Conservation (phyloP, 1,140 invertebrate species). For the Temnothorax longispinosus region DNA sequence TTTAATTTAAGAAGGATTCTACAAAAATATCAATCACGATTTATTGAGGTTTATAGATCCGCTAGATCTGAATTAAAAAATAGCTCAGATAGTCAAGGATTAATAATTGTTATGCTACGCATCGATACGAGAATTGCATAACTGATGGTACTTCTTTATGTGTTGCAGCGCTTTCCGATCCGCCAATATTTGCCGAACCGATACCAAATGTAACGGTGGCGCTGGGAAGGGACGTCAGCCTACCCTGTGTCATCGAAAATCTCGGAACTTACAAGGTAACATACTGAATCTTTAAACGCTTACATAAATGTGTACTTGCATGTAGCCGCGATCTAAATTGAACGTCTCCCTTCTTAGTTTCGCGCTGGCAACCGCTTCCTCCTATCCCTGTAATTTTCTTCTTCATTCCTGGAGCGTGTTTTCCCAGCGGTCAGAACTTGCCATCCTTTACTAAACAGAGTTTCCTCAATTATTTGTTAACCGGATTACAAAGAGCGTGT, state of each 20-base stretch:
- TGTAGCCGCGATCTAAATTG: not conserved
- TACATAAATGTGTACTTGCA: not conserved
- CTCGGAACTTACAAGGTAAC: conserved; percentile 94
- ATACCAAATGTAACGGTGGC: conserved; percentile 96
- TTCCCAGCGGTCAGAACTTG: conserved; percentile 20
- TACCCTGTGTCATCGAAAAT: conserved; percentile 95
- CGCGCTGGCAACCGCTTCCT: conserved; percentile 12
- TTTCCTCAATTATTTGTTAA: conserved; percentile 59
- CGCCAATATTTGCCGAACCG: conserved; percentile 93
- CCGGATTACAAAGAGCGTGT: conserved; percentile 36
- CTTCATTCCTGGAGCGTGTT: conserved; percentile 21
- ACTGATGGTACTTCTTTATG: conserved; percentile 66
- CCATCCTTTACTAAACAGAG: conserved; percentile 33
- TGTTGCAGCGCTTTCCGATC: conserved; percentile 92
- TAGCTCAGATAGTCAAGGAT: not conserved
- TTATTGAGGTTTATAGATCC: not conserved
- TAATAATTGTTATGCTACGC: not conserved
- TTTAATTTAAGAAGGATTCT: not conserved
- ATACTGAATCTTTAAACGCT: conserved; percentile 45
- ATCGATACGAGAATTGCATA: not conserved
- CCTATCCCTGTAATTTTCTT: conserved; percentile 48
- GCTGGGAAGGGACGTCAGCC: conserved; percentile 93
- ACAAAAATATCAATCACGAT: not conserved
- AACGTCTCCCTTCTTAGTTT: conserved; percentile 13
- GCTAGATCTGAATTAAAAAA: not conserved